A percentile compares a stretch with the other conserved stretches of the same genome.
These are phyloP conservation scores for Conistra vaccinii DNA, from an alignment of 2,888 invertebrate genomes.

Conservation along the genomic window DNA sequence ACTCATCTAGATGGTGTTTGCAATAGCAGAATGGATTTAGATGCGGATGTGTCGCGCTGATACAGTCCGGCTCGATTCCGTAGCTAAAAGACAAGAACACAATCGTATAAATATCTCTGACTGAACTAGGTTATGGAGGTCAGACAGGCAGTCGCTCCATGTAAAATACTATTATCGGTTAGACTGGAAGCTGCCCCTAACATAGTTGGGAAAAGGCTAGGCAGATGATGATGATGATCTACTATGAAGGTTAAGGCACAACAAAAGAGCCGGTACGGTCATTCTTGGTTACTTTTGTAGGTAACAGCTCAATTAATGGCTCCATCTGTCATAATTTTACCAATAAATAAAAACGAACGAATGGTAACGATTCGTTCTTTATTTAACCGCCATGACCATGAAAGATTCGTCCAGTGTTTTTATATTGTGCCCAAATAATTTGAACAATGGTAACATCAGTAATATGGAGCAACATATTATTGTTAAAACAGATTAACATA, in stretches of 20 bases:
- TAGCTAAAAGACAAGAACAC: constrained; percentile 89
- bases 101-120: background rate
- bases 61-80: constrained; percentile 95
- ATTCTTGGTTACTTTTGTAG: background rate
- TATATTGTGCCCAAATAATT: background rate
- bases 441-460: background rate
- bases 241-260: background rate
- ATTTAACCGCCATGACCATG: background rate
- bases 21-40: constrained; percentile 94
- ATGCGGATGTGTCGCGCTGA: constrained; percentile 93
- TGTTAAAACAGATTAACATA: background rate
- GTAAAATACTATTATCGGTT: background rate
- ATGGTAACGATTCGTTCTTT: background rate
- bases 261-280: background rate
- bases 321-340: background rate
- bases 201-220: background rate
- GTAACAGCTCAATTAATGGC: background rate
- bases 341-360: background rate
- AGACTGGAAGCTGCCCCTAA: background rate
- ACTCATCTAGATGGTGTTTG: background rate
- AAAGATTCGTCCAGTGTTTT: background rate
- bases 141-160: background rate
- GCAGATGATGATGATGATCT: no score
- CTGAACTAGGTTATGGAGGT: background rate
- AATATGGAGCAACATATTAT: background rate